Conservation (phyloP, 1,140 invertebrate species). For the Maconellicoccus hirsutus region DNA sequence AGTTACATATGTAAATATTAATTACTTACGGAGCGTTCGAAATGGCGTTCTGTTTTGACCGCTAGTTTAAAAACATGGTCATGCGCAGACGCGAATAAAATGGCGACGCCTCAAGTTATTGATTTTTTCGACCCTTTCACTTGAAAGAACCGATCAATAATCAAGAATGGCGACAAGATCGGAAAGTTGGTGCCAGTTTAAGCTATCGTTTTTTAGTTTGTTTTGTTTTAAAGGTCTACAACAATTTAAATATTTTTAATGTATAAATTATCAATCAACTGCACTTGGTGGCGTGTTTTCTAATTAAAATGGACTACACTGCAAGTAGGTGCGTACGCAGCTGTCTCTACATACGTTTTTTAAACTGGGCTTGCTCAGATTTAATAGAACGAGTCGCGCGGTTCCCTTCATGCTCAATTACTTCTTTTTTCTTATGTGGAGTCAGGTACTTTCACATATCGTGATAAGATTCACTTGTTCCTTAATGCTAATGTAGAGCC, state of each 20-base stretch:
- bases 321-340: slow-evolving; percentile 85
- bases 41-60: background rate
- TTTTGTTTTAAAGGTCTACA: background rate
- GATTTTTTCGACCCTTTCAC: slow-evolving; percentile 25
- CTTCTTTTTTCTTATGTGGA: background rate
- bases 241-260: slow-evolving; percentile 11
- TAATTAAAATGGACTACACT: slow-evolving; percentile 36
- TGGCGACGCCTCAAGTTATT: slow-evolving; percentile 26
- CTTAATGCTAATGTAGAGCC: background rate
- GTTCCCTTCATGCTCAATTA: slow-evolving; percentile 25
- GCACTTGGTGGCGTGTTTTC: slow-evolving; percentile 28
- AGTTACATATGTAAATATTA: background rate
- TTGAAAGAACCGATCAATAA: slow-evolving; percentile 32
- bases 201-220: background rate
- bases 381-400: slow-evolving; percentile 27
- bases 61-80: slow-evolving; percentile 30
- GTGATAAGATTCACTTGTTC: background rate
- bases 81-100: slow-evolving; percentile 42
- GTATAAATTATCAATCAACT: slow-evolving; percentile 22
- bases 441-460: slow-evolving; percentile 17
- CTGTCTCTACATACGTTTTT: slow-evolving; percentile 55
- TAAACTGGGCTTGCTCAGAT: slow-evolving; percentile 67
- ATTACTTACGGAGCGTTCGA: background rate
- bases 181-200: slow-evolving; percentile 14
- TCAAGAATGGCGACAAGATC: slow-evolving; percentile 29